Percentiles rank a stretch among this genome's conserved stretches.
These are phyloP conservation scores for Athene cunicularia DNA, from an alignment of 2,113 vertebrate genomes.

Conservation along the genomic window DNA sequence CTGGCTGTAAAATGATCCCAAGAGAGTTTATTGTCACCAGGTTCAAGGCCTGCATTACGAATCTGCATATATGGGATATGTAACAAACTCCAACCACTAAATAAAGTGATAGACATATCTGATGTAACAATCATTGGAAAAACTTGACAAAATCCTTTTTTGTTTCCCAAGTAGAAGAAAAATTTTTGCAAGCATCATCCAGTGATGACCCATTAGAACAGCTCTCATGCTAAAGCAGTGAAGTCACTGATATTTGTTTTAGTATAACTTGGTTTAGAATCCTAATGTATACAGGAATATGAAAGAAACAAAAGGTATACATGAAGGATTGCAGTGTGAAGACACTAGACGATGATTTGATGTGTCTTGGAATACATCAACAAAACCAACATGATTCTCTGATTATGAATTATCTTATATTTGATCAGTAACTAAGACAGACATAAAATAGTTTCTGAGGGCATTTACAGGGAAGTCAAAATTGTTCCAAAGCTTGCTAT, in stretches of 20 bases:
- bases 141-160: not conserved
- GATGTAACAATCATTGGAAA: not conserved
- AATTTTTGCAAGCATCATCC: not conserved
- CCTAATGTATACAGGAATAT: not conserved
- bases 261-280: not conserved
- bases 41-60: rapidly evolving
- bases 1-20: not conserved
- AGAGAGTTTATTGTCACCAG: not conserved
- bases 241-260: not conserved
- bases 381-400: not conserved
- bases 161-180: not conserved
- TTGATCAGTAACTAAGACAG: not conserved
- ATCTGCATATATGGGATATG: not conserved
- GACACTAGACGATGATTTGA: not conserved
- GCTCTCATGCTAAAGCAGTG: not conserved
- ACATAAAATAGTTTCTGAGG: not conserved
- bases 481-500: not conserved
- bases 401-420: not conserved
- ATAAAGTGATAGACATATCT: not conserved
- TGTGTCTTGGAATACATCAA: not conserved
- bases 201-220: not conserved
- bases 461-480: not conserved
- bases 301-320: not conserved
- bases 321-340: not conserved
- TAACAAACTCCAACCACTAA: not conserved